phyloP scores from a whole-genome alignment of 2,797 vertebrate species.

The Galagoides demidoff region DNA sequence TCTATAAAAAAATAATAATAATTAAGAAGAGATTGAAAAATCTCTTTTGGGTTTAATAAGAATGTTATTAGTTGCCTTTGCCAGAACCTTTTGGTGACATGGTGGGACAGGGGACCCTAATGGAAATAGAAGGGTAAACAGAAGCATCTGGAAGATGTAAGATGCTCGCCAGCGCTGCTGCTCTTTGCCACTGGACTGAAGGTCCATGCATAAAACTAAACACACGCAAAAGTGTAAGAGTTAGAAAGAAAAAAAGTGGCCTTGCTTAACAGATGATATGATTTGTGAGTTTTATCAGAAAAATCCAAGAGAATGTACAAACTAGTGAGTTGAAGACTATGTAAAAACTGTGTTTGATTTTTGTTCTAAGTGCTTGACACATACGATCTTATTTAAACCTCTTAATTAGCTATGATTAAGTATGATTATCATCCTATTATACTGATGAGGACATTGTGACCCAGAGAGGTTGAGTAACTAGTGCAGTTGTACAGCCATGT shows the following conservation, averaged over 20 bases:
- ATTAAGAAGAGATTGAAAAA: not conserved
- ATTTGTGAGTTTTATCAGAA: constrained; percentile 30
- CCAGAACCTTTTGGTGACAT: not conserved
- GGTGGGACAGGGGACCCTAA: not conserved
- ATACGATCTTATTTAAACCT: not conserved
- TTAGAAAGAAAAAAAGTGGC: constrained; percentile 37
- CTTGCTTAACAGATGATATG: not conserved
- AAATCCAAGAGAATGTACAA: constrained; percentile 32
- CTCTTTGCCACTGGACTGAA: not conserved
- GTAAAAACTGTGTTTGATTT: constrained; percentile 27
- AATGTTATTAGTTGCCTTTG: not conserved
- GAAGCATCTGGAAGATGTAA: not conserved
- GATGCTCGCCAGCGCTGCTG: not conserved
- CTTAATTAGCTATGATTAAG: not conserved
- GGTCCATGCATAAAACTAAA: not conserved
- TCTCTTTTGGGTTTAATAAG: not conserved
- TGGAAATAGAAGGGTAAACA: not conserved
- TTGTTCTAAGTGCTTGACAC: not conserved
- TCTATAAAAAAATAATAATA: not conserved
- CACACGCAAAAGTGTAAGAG: not conserved
- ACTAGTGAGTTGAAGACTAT: not conserved
- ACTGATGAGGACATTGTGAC: not conserved
- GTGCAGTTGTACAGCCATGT: not conserved
- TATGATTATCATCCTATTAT: not conserved
- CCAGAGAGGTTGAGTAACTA: not conserved